Base-by-base conservation (phyloP, 2,888 invertebrate species). In the Tinea pellionella region DNA sequence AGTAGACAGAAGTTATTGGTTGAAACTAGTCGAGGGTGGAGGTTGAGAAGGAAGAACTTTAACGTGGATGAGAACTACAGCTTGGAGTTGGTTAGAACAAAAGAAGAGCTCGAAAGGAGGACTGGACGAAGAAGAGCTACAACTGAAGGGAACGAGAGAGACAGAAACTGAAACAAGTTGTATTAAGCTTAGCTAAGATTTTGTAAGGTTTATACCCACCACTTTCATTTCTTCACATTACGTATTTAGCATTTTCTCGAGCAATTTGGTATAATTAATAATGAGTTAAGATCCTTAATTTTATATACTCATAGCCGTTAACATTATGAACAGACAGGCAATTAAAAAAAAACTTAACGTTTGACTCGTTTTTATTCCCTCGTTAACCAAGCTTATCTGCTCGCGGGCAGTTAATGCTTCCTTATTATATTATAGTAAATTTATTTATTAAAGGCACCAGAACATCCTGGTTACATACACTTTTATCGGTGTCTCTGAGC, bases 401-500 rank as follows among this genome's bases (percentile, higher is more conserved):
- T 65, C 63, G 63, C 64, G 62, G 61, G 63, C 63, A 47, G 61
- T 63, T 61, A 65, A 65, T 64, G 65, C 65, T 71, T 70, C 69
- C 69, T 71, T 67, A 64, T 68, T 53, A 18, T 1, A 16, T 47
- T 37, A 37, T n/a, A 37, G 37, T 37, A n/a, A 37, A 1, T 37
- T 37, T 37, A n/a, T 37, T 37, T 62, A 65, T 66, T 66, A 61
- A 63, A 62, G 60, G 61, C 65, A 63, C 37, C 37, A 63, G 61
- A 61, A 61, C 63, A 62, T 66, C 63, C 64, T 68, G 64, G 61
- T 65, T 63, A 63, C 62, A 66, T 66, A 69, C 64, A 67, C 64
- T 68, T 69, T 70, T 69, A 71, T 69, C 70, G 58, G 70, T 68
- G 64, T 69, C 61, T 63, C 62, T 68, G 62, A 63, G 68, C 65